A percentile compares a stretch with the other conserved stretches of the same genome.
Evolutionary conservation across 2,113 vertebrate genomes (phyloP).

Genomic region (Erinaceus europaeus): DNA sequence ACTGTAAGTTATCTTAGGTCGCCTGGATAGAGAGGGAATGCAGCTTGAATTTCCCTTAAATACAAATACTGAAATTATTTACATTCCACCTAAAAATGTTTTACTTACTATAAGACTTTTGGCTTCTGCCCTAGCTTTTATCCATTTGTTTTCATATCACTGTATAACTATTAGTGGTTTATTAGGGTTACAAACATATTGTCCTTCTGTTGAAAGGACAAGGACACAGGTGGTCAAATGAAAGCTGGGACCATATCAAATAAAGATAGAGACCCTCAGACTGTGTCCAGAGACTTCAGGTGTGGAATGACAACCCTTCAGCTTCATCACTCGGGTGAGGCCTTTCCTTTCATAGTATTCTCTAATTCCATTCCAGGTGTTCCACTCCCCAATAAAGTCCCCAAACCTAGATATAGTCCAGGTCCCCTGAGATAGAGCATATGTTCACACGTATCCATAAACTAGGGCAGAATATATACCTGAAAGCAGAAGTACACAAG

Average conservation of each 20-base stretch:
- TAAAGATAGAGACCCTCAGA: neutral
- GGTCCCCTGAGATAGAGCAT: no score
- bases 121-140: constrained; percentile 35
- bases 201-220: neutral
- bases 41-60: constrained; percentile 72
- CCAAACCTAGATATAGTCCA: no score
- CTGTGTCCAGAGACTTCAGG: no score
- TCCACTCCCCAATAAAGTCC: no score
- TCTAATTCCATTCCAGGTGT: no score
- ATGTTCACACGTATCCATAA: no score
- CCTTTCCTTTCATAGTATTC: no score
- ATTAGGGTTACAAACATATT: constrained; percentile 56
- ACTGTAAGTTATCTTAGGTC: constrained; percentile 21
- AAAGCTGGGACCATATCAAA: constrained; percentile 42
- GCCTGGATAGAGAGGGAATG: neutral
- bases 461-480: no score
- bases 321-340: no score
- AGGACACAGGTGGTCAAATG: neutral
- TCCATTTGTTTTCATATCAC: constrained; percentile 26
- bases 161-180: constrained; percentile 25
- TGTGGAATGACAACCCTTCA: no score
- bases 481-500: no score
- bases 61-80: constrained; percentile 71
- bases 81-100: constrained; percentile 71
- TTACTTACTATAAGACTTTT: constrained; percentile 52